Base-by-base conservation (phyloP, 2,113 vertebrate species). In the Mobula birostris region DNA sequence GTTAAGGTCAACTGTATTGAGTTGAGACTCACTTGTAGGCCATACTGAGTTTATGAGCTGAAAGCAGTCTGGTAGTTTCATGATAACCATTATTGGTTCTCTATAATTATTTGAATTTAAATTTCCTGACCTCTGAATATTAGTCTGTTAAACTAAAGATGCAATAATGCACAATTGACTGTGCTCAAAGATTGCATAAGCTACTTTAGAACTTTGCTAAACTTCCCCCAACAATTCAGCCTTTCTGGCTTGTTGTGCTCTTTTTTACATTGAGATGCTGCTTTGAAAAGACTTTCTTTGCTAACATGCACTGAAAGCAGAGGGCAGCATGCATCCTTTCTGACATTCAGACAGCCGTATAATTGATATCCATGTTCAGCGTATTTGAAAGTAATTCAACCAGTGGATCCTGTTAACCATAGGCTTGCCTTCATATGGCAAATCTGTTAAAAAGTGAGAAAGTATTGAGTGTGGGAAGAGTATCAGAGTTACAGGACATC, bases 321-420 rank as follows among this genome's bases (percentile, higher is more conserved):
- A 92, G 88, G 88, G 88, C 88, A 92, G 66, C 68, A 70, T 92
- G 61, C 17, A 70, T 32, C 61, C 88, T 68, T 70, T 68, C 29
- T 91, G 88, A 63, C 14, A 91, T 68, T 91, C 32, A 36, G 29
- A 66, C 58, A 58, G 56, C 56, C 24, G 17, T 15, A 36, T 66
- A 61, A 90, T 90, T 91, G n/a, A 91, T 21, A 91, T 91, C 66
- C 88, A 91, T 68, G 88, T 91, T 92, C n/a, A 70, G 68, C 83
- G 21, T 40, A 15, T 63, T 12, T 66, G 85, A 88, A 88, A 29
- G n/a, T 29, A 88, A 88, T 66, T 88, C 48, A 63, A 88, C 83
- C 24, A 63, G 8, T 27, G 61, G 14, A n/a, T 88, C 14, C 85
- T n/a, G 14, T 5, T 27, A 61, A 88, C 83, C 24, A 8, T n/a